Base-by-base conservation (phyloP, 2,113 vertebrate species). In the Tachysurus fulvidraco region DNA sequence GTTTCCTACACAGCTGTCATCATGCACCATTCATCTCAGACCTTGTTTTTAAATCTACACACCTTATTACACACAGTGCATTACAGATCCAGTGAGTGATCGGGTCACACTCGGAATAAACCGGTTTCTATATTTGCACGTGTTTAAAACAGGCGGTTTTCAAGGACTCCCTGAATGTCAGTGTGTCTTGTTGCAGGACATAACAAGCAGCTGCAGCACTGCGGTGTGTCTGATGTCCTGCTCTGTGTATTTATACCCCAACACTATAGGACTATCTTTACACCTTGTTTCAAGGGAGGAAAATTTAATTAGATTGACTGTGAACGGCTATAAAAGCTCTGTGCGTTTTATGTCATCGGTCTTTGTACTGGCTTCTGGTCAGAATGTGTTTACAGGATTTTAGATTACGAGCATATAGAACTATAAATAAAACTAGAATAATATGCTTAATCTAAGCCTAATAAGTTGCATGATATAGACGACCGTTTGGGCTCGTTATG, bases 81-180 rank as follows among this genome's bases (percentile, higher is more conserved):
- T 25, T 25, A 36, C 12, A 41, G 21, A 44, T 12, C 10, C 12
- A 5, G 5, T 7, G 55, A 8, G 13, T 0, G 54, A 59, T 13
- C 30, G 0, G 11, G 21, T 81, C 30, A 60, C 55, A 19, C 57
- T 81, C 4, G 8, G 7, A 25, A 30, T 54, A 83, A 54, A 17
- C 64, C 62, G 10, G 46, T 19, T 17, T 65, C 62, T 73, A 41
- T 73, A 23, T 55, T 57, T 44, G 52, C 44, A 54, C 11, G n/a
- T 54, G 46, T 84, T 59, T 84, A n/a, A 36, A 54, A 77, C 76
- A 28, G 71, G 23, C 83, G 10, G 62, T 8, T 85, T 44, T 83
- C 71, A 87, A 89, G 88, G 88, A 85, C 88, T 85, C 79, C 16
- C 62, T 89, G 83, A 85, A 87, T 85, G 88, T 87, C 88, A 85